A percentile compares a stretch with the other conserved stretches of the same genome.
phyloP scores from a whole-genome alignment of 2,888 invertebrate species.

The Melieria crassipennis region DNA sequence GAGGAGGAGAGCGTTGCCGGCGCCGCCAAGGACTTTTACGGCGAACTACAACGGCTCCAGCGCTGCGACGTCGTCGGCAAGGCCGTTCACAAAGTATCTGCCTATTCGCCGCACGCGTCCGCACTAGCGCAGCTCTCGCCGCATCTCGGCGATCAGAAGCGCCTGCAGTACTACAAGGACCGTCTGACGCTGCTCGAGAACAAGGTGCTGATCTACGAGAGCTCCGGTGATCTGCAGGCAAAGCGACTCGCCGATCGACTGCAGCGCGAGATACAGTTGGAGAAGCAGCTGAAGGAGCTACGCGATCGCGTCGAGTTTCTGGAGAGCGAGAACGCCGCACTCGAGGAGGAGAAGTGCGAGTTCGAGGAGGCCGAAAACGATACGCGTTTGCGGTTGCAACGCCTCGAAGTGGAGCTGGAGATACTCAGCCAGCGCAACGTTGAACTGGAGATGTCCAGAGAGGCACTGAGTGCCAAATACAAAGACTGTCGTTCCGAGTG shows the following conservation, averaged over 20 bases:
- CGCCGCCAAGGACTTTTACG: constrained; percentile 67
- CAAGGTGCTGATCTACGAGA: constrained; percentile 74
- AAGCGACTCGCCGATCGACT: constrained; percentile 72
- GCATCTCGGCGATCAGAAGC: constrained; percentile 67
- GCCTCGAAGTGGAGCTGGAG: constrained; percentile 73
- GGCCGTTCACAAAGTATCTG: constrained; percentile 47
- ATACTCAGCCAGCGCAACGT: constrained; percentile 67
- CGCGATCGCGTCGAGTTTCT: constrained; percentile 69
- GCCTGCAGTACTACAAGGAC: constrained; percentile 74
- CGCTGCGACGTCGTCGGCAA: constrained; percentile 31
- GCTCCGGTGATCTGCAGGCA: constrained; percentile 72
- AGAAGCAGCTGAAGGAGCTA: constrained; percentile 66
- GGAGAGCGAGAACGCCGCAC: constrained; percentile 71
- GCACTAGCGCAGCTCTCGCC: constrained; percentile 39
- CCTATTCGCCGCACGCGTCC: constrained; percentile 21
- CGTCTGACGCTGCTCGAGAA: constrained; percentile 73
- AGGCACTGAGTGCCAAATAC: constrained; percentile 71
- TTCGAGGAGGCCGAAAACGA: constrained; percentile 81
- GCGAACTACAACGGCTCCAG: constrained; percentile 70
- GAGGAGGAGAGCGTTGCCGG: constrained; percentile 62
- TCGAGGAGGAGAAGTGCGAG: constrained; percentile 79
- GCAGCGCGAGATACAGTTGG: constrained; percentile 72
- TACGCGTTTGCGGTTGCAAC: constrained; percentile 67
- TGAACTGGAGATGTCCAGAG: constrained; percentile 70
- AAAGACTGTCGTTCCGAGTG: constrained; percentile 65